Base-by-base conservation (phyloP, 2,113 vertebrate genomes). In the Cygnus atratus region DNA sequence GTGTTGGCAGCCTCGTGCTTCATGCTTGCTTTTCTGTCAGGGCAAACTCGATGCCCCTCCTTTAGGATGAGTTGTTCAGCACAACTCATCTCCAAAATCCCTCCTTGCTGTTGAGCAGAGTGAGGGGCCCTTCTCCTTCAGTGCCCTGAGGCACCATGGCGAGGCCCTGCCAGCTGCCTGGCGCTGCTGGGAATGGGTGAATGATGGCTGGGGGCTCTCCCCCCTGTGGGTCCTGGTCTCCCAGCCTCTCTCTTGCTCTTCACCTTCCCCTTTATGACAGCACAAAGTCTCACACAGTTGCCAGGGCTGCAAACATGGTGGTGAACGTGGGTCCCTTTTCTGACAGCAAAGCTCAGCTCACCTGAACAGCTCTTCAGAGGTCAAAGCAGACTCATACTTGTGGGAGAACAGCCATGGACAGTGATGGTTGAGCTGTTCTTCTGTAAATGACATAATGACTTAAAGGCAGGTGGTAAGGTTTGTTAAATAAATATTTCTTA, bases 401-500 rank as follows among this genome's bases (percentile, higher is more conserved):
- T 13, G 19, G 58, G 20, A 92, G 4, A 79, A 33, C 54, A 0
- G 0, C 31, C 18, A 44, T 10, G 13, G 62, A 67, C 44, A 79
- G 39, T 2, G 1, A 35, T 29, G 66, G 29, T 5, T 48, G 66
- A 65, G 13, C 44, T 9, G 6, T 63, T 25, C 67, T 82, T 75
- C 52, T 81, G 54, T 46, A 63, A 87, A 75, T 19, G 61, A 57
- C 63, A 5, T 33, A 68, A 80, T 21, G 1, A 63, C 46, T 74
- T 71, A 37, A 78, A 95, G 54, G 26, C 59, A 82, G 57, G 39
- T 89, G 62, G 44, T 73, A 48, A 44, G 35, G 16, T 57, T 91
- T 87, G 66, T 92, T 91, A 92, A 93, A 82, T 85, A 91, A 94
- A 29, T 89, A 94, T 92, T 92, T 92, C 81, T 50, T 82, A 83